Evolutionary conservation across 2,888 invertebrate genomes (phyloP).

Genomic region (Drosophila anomelani): DNA sequence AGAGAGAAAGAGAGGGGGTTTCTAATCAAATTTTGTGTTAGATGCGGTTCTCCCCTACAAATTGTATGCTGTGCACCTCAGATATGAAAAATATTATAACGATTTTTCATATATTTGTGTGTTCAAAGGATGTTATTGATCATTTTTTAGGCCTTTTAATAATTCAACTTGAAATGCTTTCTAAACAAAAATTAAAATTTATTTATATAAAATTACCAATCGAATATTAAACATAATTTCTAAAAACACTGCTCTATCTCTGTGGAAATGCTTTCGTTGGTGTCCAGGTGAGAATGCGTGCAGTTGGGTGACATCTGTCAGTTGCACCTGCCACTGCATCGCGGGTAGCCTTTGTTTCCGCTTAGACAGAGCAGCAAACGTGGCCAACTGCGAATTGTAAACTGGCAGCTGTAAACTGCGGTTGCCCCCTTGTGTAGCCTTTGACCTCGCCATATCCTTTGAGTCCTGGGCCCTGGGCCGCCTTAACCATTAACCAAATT

Average conservation of each 20-base stretch:
- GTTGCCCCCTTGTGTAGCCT: neutral
- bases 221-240: neutral
- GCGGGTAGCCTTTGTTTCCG: slow-evolving; percentile 12
- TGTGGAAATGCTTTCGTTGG: neutral
- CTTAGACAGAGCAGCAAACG: slow-evolving; percentile 4
- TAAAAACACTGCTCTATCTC: neutral
- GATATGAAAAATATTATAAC: neutral
- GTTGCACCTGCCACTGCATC: slow-evolving; percentile 3
- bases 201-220: neutral
- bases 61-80: too few species aligned
- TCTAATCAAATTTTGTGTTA: neutral
- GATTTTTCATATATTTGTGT: neutral
- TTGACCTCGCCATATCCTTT: neutral
- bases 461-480: neutral
- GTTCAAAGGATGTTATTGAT: too few species aligned
- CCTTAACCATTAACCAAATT: slow-evolving; percentile 25
- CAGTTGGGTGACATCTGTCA: slow-evolving; percentile 5
- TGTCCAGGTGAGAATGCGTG: slow-evolving; percentile 2
- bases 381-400: neutral
- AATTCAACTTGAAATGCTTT: too few species aligned
- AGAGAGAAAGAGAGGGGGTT: neutral
- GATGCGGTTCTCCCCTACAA: neutral
- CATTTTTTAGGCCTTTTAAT: too few species aligned
- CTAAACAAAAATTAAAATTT: neutral
- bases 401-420: slow-evolving; percentile 1